A percentile compares a stretch with the other conserved stretches of the same genome.
phyloP scores from a whole-genome alignment of 2,113 vertebrate genomes.

The Anhinga rufa region DNA sequence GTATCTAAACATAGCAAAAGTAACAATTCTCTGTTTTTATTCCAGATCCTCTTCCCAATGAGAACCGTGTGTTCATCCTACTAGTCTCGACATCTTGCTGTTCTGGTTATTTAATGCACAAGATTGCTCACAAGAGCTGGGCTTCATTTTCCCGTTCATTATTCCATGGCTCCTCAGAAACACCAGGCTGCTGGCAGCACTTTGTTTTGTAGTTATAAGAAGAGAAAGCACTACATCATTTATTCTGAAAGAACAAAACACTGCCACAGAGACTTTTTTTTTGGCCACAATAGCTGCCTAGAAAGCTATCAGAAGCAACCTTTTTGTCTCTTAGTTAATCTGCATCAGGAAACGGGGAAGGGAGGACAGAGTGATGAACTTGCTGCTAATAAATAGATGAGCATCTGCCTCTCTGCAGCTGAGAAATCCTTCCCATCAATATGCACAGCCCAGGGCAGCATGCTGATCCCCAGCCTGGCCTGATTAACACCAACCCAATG shows the following conservation, averaged over 20 bases:
- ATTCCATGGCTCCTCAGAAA: neutral
- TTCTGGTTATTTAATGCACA: neutral
- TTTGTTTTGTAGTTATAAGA: neutral
- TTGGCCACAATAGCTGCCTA: neutral
- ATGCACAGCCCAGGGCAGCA: neutral
- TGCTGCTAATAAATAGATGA: neutral
- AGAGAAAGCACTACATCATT: neutral
- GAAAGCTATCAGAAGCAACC: neutral
- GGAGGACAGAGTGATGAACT: neutral
- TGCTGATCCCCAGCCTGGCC: neutral
- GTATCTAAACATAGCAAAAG: neutral
- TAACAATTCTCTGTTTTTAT: neutral
- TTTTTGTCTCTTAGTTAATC: neutral
- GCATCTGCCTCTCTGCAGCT: neutral
- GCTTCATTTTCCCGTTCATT: neutral
- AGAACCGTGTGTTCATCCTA: rapidly evolving
- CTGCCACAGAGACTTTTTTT: neutral
- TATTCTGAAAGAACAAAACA: neutral
- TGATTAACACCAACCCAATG: neutral
- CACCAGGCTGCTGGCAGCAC: neutral
- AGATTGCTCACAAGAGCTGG: neutral
- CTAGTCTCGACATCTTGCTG: neutral
- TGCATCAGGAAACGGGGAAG: neutral
- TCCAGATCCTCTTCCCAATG: neutral
- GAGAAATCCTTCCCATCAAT: neutral